phyloP scores from a whole-genome alignment of 2,113 vertebrate species.

The Fulica atra region DNA sequence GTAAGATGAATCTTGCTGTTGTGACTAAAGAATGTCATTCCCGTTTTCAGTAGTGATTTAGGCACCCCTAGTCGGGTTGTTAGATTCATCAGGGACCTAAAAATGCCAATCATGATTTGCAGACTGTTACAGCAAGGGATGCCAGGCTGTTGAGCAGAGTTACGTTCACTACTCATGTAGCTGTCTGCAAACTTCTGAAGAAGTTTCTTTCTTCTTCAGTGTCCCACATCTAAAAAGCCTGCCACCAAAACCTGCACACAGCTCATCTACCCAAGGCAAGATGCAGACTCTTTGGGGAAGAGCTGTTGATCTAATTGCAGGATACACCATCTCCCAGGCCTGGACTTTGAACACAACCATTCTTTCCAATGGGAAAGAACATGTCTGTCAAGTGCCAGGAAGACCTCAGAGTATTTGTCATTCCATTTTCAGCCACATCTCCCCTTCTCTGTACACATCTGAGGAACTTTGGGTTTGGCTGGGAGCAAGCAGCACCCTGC shows the following conservation, averaged over 20 bases:
- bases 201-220: background rate
- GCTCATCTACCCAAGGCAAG: background rate
- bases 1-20: background rate
- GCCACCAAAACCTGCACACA: background rate
- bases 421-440: background rate
- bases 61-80: background rate
- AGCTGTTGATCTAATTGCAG: background rate
- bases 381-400: background rate
- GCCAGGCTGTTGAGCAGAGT: background rate
- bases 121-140: background rate
- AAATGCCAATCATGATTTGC: background rate
- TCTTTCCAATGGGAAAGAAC: background rate
- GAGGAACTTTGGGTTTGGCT: background rate
- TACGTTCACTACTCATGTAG: background rate
- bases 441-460: background rate
- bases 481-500: background rate
- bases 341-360: background rate
- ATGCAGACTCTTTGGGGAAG: background rate
- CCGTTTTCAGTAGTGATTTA: background rate
- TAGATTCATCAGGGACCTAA: background rate
- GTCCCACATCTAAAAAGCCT: background rate
- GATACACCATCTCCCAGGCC: background rate
- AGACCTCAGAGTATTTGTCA: background rate
- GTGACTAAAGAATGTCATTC: background rate
- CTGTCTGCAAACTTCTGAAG: background rate